phyloP scores from a whole-genome alignment of 35 echinoderm and acorn worm species.

The Ophioderma brevispina region DNA sequence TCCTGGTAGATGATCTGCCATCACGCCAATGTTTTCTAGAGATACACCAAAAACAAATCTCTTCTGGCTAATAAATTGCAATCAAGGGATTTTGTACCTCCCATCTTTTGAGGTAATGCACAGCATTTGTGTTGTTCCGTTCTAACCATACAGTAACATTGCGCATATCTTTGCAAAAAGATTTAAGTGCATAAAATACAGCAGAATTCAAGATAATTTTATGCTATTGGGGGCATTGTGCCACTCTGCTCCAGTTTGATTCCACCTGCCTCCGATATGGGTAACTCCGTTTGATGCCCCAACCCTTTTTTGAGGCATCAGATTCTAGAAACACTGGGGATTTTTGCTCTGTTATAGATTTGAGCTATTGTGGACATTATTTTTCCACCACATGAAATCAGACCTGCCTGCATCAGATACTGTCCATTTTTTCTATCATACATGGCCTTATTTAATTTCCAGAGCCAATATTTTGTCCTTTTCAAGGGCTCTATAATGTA shows the following conservation, averaged over 20 bases:
- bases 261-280: too few species aligned
- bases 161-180: too few species aligned
- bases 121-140: conserved; percentile 3
- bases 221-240: not conserved
- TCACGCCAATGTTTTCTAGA: not conserved
- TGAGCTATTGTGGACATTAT: not conserved
- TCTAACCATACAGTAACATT: not conserved
- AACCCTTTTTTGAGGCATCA: not conserved
- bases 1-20: conserved; percentile 16
- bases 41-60: conserved; percentile 1
- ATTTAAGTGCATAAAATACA: conserved; percentile 20
- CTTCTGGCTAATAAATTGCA: conserved; percentile 22
- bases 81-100: conserved; percentile 10
- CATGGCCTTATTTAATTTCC: not conserved
- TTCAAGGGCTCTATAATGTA: not conserved
- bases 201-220: conserved; percentile 47
- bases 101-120: conserved; percentile 9
- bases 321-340: not conserved
- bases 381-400: not conserved
- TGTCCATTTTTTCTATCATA: not conserved
- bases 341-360: not conserved
- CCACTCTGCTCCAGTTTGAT: not conserved
- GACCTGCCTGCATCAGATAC: not conserved
- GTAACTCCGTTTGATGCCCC: not conserved
- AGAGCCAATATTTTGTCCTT: not conserved